These are phyloP conservation scores for Pseudocheirus occidentalis DNA, from an alignment of 2,797 vertebrate genomes.

Conservation along the genomic window DNA sequence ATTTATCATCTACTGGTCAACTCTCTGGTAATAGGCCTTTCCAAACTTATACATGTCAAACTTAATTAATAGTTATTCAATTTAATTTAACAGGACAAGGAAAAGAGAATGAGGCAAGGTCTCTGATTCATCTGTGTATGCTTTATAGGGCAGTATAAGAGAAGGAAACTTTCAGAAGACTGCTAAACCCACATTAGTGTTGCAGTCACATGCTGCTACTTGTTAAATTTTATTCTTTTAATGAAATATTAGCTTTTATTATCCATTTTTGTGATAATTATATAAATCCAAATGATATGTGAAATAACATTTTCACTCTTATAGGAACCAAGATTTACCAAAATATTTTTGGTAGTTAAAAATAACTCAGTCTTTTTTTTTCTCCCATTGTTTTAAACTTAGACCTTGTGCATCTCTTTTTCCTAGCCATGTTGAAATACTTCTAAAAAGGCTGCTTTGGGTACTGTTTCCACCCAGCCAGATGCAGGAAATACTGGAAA, in stretches of 20 bases:
- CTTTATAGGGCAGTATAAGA: not conserved
- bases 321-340: slow-evolving; percentile 39
- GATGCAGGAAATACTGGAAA: slow-evolving; percentile 66
- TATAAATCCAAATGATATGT: slow-evolving; percentile 7
- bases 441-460: slow-evolving; percentile 27
- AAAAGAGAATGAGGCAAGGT: not conserved
- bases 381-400: slow-evolving; percentile 59
- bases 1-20: not conserved
- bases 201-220: not conserved
- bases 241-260: not conserved
- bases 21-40: not conserved
- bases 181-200: not conserved
- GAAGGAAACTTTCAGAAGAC: not conserved
- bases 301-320: slow-evolving; percentile 36
- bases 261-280: not conserved
- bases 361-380: slow-evolving; percentile 30
- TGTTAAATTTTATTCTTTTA: not conserved
- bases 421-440: slow-evolving; percentile 49
- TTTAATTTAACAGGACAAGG: not conserved
- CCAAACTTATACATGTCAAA: not conserved
- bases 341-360: slow-evolving; percentile 47
- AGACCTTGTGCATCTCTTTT: slow-evolving; percentile 31
- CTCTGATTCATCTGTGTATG: not conserved
- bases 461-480: slow-evolving; percentile 57
- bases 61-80: not conserved